Conservation (phyloP, 2,797 vertebrate genomes). For the Hippopotamyrus pictus region DNA sequence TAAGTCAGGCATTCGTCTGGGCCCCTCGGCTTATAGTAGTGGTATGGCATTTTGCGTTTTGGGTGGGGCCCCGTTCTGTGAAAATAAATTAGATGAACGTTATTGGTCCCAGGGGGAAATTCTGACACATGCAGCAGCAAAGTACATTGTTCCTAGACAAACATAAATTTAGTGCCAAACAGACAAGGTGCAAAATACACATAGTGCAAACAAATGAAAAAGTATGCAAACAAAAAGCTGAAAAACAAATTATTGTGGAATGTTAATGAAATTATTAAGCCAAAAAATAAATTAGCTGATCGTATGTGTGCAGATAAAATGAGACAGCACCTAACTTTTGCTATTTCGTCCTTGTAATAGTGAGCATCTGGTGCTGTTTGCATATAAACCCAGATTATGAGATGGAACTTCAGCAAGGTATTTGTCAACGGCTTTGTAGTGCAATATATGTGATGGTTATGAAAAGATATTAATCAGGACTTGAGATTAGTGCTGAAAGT, state of each 20-base stretch:
- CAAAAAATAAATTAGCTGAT: neutral
- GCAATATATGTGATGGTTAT: neutral
- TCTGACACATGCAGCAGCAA: neutral
- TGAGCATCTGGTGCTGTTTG: neutral
- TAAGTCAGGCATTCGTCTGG: conserved; percentile 86
- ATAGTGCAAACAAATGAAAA: neutral
- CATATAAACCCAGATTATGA: neutral
- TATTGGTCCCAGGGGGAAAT: neutral
- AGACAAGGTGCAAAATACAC: neutral
- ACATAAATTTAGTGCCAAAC: neutral
- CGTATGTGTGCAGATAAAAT: neutral
- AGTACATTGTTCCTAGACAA: neutral
- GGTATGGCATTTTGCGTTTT: conserved; percentile 78
- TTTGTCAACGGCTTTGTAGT: neutral
- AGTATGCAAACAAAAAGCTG: neutral
- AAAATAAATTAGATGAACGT: neutral
- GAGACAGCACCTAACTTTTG: neutral
- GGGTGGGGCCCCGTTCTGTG: conserved; percentile 60
- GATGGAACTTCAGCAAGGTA: neutral
- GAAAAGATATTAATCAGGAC: neutral
- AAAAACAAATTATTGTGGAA: neutral
- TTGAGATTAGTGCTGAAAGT: neutral
- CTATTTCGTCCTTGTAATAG: neutral
- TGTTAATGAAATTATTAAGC: neutral
- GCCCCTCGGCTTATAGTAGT: conserved; percentile 93